phyloP scores from a whole-genome alignment of 2,797 vertebrate species.

The Steatocranus sp. region DNA sequence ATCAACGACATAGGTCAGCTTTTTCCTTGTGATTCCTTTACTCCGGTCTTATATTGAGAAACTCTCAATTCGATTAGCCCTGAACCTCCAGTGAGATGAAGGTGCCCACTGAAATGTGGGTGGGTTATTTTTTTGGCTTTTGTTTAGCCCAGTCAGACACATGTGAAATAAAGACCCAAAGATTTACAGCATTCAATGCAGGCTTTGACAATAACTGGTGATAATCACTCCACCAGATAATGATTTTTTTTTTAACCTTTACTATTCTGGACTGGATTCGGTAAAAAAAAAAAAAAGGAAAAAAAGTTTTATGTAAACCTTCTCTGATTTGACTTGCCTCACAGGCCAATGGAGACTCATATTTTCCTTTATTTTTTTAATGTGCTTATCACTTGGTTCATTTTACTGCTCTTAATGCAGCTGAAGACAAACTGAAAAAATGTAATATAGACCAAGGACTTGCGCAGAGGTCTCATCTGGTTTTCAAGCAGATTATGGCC shows the following conservation, averaged over 20 bases:
- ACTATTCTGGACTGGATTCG: not conserved
- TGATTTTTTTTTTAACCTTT: not conserved
- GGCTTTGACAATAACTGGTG: not conserved
- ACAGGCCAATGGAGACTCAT: not conserved
- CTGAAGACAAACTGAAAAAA: not conserved
- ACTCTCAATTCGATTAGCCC: constrained; percentile 26
- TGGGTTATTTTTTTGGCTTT: not conserved
- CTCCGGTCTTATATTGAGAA: constrained; percentile 24
- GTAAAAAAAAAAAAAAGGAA: not conserved
- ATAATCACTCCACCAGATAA: not conserved
- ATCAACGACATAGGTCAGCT: constrained; percentile 14
- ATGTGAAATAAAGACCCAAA: not conserved
- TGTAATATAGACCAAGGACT: not conserved
- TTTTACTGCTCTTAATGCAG: not conserved
- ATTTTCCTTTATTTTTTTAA: not conserved
- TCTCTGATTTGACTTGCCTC: not conserved
- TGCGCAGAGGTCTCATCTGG: not conserved
- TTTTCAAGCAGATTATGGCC: constrained; percentile 11
- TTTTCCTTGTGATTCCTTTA: constrained; percentile 5
- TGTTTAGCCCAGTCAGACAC: not conserved
- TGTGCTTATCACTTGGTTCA: not conserved
- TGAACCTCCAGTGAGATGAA: not conserved
- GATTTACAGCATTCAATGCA: not conserved
- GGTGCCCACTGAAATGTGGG: not conserved
- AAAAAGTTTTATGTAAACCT: not conserved